These are phyloP conservation scores for Leptinotarsa haldemani DNA, from an alignment of 2,888 invertebrate genomes.

Conservation along the genomic window DNA sequence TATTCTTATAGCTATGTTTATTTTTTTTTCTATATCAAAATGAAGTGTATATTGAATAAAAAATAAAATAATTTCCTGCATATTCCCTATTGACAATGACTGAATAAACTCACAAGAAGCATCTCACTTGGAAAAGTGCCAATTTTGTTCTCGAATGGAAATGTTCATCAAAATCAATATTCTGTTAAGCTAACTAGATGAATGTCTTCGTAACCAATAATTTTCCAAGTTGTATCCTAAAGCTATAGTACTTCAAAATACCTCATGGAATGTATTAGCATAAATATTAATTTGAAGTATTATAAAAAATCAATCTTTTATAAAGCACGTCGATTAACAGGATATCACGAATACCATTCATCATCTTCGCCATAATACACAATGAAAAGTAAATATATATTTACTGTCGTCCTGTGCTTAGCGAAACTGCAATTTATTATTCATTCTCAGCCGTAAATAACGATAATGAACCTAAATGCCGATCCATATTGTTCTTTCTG, in stretches of 20 bases:
- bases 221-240: too few species aligned
- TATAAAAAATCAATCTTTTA: not conserved
- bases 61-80: too few species aligned
- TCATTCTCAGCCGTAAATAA: constrained; percentile 23
- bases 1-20: too few species aligned
- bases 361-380: constrained; percentile 22
- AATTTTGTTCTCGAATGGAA: too few species aligned
- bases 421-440: constrained; percentile 25
- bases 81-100: too few species aligned
- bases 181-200: too few species aligned
- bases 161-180: too few species aligned
- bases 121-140: too few species aligned
- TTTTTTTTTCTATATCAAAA: too few species aligned
- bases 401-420: constrained; percentile 22
- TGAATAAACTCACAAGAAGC: too few species aligned
- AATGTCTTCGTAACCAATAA: too few species aligned
- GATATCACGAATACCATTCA: constrained; percentile 16
- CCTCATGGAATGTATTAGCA: not conserved
- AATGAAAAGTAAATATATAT: constrained; percentile 17
- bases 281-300: constrained; percentile 4
- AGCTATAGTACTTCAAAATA: not conserved
- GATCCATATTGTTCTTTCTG: constrained; percentile 28
- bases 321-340: not conserved
- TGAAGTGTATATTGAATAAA: too few species aligned
- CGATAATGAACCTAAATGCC: constrained; percentile 22